Evolutionary conservation across 2,797 vertebrate genomes (phyloP).

Genomic region (Thamnophis elegans): DNA sequence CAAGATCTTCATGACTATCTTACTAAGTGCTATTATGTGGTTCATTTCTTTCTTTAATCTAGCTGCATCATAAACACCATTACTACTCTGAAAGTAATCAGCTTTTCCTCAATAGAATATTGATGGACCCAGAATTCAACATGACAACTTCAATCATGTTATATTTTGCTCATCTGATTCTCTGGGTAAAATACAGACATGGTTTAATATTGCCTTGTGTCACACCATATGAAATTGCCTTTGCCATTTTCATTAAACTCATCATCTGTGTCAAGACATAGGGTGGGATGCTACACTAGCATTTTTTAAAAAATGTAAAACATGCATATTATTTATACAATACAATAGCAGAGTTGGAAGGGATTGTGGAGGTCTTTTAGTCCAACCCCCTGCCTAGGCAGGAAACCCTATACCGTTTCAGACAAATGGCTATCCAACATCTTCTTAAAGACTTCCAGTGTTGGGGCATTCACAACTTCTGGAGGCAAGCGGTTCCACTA

Average conservation of each 20-base stretch:
- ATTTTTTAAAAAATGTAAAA: constrained; percentile 44
- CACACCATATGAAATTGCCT: not conserved
- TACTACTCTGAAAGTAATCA: not conserved
- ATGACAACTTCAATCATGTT: not conserved
- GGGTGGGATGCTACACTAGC: constrained; percentile 36
- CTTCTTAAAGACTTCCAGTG: too few species aligned
- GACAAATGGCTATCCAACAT: too few species aligned
- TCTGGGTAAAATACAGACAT: not conserved
- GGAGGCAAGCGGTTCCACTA: too few species aligned
- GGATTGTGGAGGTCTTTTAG: too few species aligned
- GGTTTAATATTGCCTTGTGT: not conserved
- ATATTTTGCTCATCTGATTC: not conserved
- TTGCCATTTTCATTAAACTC: not conserved
- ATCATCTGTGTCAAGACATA: not conserved
- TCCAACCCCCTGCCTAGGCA: too few species aligned
- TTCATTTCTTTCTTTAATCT: not conserved
- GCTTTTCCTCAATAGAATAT: not conserved
- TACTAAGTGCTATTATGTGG: not conserved
- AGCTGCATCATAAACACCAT: not conserved
- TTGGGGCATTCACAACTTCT: too few species aligned
- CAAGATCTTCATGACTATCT: not conserved
- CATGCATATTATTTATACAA: constrained; percentile 49
- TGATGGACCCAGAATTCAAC: not conserved
- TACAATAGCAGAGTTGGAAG: too few species aligned
- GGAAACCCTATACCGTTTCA: too few species aligned